Evolutionary conservation across 1,140 invertebrate species (phyloP).

Genomic region (Chlorops oryzae): DNA sequence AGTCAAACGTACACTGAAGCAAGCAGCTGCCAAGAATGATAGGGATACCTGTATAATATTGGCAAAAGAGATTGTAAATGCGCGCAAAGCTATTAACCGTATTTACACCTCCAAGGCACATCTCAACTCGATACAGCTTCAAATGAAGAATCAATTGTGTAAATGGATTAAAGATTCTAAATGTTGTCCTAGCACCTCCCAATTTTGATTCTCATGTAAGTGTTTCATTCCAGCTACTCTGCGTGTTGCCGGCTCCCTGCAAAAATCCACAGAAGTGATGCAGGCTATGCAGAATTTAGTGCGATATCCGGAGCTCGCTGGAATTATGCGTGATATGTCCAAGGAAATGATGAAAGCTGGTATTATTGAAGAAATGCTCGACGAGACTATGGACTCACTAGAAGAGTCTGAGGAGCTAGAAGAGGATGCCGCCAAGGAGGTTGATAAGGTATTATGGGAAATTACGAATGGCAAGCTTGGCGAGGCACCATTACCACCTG

Average conservation of each 20-base stretch:
- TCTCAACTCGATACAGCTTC: slow-evolving; percentile 90
- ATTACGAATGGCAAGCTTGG: slow-evolving; percentile 89
- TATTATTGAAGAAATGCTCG: slow-evolving; percentile 99
- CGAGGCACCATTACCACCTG: slow-evolving; percentile 74
- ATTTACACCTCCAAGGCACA: slow-evolving; percentile 96
- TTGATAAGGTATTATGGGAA: slow-evolving; percentile 95
- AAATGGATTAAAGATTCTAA: slow-evolving; percentile 23
- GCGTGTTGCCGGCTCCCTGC: slow-evolving; percentile 81
- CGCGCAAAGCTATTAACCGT: slow-evolving; percentile 83
- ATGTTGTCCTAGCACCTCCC: not conserved
- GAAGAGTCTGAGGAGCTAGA: slow-evolving; percentile 88
- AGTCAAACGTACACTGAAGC: slow-evolving; percentile 88
- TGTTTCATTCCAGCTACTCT: slow-evolving; percentile 68
- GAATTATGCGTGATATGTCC: slow-evolving; percentile 94
- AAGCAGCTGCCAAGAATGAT: slow-evolving; percentile 93
- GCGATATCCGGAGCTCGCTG: slow-evolving; percentile 85
- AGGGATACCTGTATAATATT: slow-evolving; percentile 90
- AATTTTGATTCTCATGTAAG: no score
- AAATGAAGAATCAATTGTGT: slow-evolving; percentile 98
- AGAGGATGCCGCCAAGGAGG: slow-evolving; percentile 86
- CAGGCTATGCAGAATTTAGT: slow-evolving; percentile 91
- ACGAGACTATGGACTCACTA: slow-evolving; percentile 90
- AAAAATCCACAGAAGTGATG: slow-evolving; percentile 93
- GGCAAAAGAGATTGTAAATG: slow-evolving; percentile 90
- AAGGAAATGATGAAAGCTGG: slow-evolving; percentile 99